These are phyloP conservation scores for Periophthalmus modestus DNA, from an alignment of 2,113 vertebrate species.

Conservation along the genomic window DNA sequence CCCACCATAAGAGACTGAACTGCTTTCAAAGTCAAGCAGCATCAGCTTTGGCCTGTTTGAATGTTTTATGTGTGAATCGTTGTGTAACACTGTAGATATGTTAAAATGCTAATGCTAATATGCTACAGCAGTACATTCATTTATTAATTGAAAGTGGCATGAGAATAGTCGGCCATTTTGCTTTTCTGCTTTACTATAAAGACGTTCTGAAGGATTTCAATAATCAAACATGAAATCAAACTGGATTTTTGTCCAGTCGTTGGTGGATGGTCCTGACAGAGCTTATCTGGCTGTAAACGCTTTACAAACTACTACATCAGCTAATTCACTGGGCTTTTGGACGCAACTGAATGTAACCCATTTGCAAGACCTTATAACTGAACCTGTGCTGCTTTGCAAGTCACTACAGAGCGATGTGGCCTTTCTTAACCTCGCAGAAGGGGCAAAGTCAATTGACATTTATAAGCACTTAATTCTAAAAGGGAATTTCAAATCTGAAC, in stretches of 20 bases:
- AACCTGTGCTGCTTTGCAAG: conserved; percentile 38
- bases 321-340: conserved; percentile 34
- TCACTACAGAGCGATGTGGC: conserved; percentile 16
- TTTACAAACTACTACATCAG: conserved; percentile 10
- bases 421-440: conserved; percentile 17
- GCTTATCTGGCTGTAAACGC: conserved; percentile 8
- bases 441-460: background rate
- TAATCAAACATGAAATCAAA: background rate
- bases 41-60: conserved; percentile 37
- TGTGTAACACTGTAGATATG: background rate
- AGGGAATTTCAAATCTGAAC: background rate
- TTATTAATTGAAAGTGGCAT: background rate
- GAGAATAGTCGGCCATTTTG: background rate
- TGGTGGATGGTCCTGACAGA: conserved; percentile 31
- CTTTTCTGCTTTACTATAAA: background rate
- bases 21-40: conserved; percentile 48
- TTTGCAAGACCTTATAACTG: conserved; percentile 14
- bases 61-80: background rate
- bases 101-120: conserved; percentile 26
- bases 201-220: background rate
- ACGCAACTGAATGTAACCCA: conserved; percentile 26
- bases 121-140: conserved; percentile 22
- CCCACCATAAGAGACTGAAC: conserved; percentile 36
- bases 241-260: background rate
- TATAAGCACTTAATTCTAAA: background rate